Base-by-base conservation (phyloP, 1,140 invertebrate species). In the Drosophila orena region DNA sequence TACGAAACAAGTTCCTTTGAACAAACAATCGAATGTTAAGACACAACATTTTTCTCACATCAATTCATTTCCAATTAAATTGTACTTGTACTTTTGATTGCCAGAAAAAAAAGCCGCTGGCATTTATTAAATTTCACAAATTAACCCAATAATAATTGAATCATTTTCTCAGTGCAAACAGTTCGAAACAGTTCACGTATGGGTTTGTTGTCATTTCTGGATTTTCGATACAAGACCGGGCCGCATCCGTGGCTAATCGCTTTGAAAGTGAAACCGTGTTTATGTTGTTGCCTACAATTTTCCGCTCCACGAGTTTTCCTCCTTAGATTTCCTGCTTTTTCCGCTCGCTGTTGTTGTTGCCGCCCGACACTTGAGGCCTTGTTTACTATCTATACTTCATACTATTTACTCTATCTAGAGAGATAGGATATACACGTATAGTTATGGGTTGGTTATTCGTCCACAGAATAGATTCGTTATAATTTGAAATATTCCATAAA, bases 181-280 rank as follows among this genome's bases (percentile, higher is more conserved):
- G n/a, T 55, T 47, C 17, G 59, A 46, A 60, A 52, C 60, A 81
- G 78, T 81, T 86, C 43, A 78, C 81, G 59, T 22, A 34, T 65
- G 49, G 62, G 56, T 40, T 54, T 64, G 53, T 71, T 84, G 55
- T 59, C 77, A 22, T 64, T 66, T 64, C 38, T 38, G 42, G 46
- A 66, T 80, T 70, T 85, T 80, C 77, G 68, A 75, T 66, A 86
- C 69, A 74, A 86, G 52, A 53, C 71, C 52, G 52, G 56, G 59
- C 79, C 83, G 83, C 79, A 73, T 49, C 83, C 83, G 65, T 88
- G 62, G 83, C 83, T 88, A 86, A 86, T 86, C 83, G 79, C 83
- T 86, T 86, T 86, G 83, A 86, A 86, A 86, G 83, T 88, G 83
- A 86, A 86, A 86, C 83, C 84, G 59, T 86, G 83, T 86, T 86